Conservation (phyloP, 53 echinoderm and acorn worm genomes). For the Holothuria leucospilota region DNA sequence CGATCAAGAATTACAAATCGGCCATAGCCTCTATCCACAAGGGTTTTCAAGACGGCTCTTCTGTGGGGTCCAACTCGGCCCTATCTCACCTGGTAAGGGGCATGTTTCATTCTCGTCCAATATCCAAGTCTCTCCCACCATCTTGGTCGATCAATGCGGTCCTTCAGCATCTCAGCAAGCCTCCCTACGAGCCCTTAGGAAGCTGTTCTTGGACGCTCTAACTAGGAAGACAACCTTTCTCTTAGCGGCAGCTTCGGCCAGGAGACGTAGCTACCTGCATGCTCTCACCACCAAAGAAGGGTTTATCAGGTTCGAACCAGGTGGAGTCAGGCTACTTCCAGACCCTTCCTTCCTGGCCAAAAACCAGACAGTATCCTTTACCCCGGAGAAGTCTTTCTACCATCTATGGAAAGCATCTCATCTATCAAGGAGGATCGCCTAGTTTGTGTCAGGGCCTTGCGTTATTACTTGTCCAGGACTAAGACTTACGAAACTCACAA, state of each 20-base stretch:
- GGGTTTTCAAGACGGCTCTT: background rate
- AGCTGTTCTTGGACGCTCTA: background rate
- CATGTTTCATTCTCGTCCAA: background rate
- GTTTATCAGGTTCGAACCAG: background rate
- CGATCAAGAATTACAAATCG: background rate
- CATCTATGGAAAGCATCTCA: background rate
- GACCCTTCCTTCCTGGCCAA: background rate
- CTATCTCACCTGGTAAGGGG: background rate
- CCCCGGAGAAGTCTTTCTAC: background rate
- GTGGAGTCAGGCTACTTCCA: conserved; percentile 18
- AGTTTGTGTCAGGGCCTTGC: conserved; percentile 12
- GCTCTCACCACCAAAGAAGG: background rate
- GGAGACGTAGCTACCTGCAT: background rate
- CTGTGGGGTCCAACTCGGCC: background rate
- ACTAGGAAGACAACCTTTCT: background rate
- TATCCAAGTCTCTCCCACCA: background rate
- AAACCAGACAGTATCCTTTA: conserved; percentile 9
- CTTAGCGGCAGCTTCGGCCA: background rate
- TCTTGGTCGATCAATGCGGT: background rate
- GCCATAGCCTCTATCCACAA: background rate
- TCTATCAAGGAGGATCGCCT: background rate
- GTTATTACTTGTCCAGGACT: background rate
- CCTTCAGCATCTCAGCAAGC: background rate
- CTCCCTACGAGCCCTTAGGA: background rate
- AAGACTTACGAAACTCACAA: background rate